Evolutionary conservation across 2,797 vertebrate genomes (phyloP).

Genomic region (Gymnodraco acuticeps): DNA sequence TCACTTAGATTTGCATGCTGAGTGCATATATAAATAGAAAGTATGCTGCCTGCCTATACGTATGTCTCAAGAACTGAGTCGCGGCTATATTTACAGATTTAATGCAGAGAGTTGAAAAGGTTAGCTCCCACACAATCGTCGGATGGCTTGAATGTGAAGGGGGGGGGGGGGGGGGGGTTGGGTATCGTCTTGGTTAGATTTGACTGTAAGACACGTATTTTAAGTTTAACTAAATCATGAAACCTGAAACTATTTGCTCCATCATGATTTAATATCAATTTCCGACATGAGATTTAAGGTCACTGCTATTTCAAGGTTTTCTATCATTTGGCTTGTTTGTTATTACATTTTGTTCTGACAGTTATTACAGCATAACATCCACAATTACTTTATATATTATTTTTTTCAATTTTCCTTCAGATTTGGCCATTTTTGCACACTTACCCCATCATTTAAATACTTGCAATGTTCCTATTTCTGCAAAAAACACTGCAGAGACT

Average conservation of each 20-base stretch:
- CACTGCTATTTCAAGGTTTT: not conserved
- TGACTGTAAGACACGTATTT: slow-evolving; percentile 2
- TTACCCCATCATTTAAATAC: no score
- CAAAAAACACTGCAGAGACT: no score
- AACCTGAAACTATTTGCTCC: not conserved
- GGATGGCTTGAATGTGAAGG: not conserved
- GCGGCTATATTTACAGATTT: slow-evolving; percentile 30
- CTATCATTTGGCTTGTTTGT: no score
- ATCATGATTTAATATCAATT: not conserved
- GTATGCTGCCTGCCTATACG: slow-evolving; percentile 5
- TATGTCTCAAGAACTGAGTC: slow-evolving; percentile 31
- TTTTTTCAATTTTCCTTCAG: no score
- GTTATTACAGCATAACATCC: no score
- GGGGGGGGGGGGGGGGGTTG: not conserved
- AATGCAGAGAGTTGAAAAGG: slow-evolving; percentile 32
- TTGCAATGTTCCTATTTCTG: no score
- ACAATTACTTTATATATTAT: no score
- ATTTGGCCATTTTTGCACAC: no score
- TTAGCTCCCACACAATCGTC: slow-evolving; percentile 16
- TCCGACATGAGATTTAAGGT: slow-evolving; percentile 1
- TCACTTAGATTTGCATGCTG: slow-evolving; percentile 28
- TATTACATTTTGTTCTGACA: no score
- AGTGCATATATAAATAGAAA: slow-evolving; percentile 38
- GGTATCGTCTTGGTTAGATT: not conserved
- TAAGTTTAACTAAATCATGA: slow-evolving; percentile 8